These are phyloP conservation scores for Hydrozoanthus gracilis DNA, from an alignment of 92 coral and sea anemone species.

Conservation along the genomic window DNA sequence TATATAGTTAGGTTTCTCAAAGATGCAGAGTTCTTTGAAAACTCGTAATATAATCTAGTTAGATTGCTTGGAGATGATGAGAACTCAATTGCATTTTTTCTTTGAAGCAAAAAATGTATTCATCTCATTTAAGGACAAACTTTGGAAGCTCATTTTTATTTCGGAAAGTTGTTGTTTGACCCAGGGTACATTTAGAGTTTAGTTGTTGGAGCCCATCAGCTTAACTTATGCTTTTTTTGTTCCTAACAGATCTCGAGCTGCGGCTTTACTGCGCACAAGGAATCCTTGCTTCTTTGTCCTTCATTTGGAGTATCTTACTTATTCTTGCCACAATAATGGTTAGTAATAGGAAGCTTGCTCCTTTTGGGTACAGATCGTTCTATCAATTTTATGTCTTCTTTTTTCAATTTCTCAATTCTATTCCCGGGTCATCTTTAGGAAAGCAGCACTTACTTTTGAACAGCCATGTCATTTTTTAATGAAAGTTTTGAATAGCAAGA, in stretches of 20 bases:
- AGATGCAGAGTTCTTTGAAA: too few relatives aligned
- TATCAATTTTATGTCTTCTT: not conserved
- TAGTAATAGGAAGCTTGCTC: not conserved
- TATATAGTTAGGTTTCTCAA: too few relatives aligned
- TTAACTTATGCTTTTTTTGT: not conserved
- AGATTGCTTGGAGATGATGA: too few relatives aligned
- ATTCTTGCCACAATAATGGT: slow-evolving; percentile 24
- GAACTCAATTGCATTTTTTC: too few relatives aligned
- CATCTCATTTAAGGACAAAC: too few relatives aligned
- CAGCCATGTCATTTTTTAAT: too few relatives aligned
- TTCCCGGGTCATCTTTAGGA: not conserved
- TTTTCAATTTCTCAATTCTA: not conserved
- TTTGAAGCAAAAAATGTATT: too few relatives aligned
- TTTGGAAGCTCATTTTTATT: too few relatives aligned
- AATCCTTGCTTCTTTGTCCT: slow-evolving; percentile 7
- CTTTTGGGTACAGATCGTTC: not conserved
- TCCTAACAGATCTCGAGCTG: not conserved
- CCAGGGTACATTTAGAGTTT: not conserved
- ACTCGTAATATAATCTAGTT: too few relatives aligned
- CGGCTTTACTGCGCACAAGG: slow-evolving; percentile 28
- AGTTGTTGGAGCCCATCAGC: not conserved
- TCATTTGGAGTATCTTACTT: not conserved
- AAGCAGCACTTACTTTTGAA: too few relatives aligned
- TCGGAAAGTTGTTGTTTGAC: too few relatives aligned
- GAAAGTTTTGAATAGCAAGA: too few relatives aligned